phyloP scores from a whole-genome alignment of 2,113 vertebrate genomes.

The Scopus umbretta region DNA sequence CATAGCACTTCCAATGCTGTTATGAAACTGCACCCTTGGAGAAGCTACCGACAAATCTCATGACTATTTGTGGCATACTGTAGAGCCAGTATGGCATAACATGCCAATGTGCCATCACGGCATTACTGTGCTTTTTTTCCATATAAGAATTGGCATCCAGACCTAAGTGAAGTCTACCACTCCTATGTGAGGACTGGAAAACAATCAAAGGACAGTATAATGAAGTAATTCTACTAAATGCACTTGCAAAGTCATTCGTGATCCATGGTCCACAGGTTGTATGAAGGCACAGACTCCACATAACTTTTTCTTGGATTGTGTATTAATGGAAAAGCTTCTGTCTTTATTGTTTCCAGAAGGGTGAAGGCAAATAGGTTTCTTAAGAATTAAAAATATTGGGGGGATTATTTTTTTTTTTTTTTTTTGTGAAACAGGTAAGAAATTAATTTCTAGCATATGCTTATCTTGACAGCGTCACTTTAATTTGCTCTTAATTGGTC shows the following conservation, averaged over 20 bases:
- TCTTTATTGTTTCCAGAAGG: not conserved
- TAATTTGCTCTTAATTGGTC: conserved; percentile 8
- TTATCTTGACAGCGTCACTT: not conserved
- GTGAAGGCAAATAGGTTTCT: not conserved
- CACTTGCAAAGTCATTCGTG: not conserved
- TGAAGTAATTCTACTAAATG: not conserved
- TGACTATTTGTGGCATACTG: not conserved
- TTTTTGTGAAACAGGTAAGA: not conserved
- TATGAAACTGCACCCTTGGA: not conserved
- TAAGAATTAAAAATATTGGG: not conserved
- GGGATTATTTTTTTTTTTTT: not conserved
- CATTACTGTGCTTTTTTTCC: not conserved
- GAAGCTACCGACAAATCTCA: not conserved
- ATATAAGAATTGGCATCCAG: not conserved
- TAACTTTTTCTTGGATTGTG: not conserved
- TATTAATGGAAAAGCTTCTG: not conserved
- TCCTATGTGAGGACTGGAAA: not conserved
- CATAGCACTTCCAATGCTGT: not conserved
- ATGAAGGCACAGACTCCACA: not conserved
- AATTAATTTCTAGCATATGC: not conserved
- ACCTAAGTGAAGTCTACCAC: not conserved
- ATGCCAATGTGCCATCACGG: no score
- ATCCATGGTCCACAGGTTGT: no score
- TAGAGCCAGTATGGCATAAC: not conserved
- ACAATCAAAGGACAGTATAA: not conserved